A percentile compares a stretch with the other conserved stretches of the same genome.
Evolutionary conservation across 2,888 invertebrate genomes (phyloP).

Genomic region (Drosophila demipolita): DNA sequence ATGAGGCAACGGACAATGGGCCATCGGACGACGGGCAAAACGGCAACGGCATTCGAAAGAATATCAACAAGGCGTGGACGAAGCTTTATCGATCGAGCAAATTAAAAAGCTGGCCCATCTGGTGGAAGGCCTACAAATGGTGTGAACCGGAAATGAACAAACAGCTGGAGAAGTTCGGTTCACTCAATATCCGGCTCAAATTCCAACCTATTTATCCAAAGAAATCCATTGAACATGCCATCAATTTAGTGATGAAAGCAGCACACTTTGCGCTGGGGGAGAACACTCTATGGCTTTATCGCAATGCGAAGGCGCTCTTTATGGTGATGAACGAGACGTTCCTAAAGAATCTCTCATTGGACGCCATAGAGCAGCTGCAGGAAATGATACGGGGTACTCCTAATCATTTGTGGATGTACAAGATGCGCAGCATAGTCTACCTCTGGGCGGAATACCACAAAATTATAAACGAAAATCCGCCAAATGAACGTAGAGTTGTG

Average conservation of each 20-base stretch:
- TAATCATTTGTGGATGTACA: slow-evolving; percentile 61
- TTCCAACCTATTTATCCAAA: slow-evolving; percentile 23
- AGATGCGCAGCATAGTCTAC: slow-evolving; percentile 57
- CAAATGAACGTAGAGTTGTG: not conserved
- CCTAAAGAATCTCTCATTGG: slow-evolving; percentile 32
- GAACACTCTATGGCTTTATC: slow-evolving; percentile 23
- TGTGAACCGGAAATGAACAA: slow-evolving; percentile 50
- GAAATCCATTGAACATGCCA: not conserved
- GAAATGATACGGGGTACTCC: slow-evolving; percentile 51
- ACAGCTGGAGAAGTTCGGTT: slow-evolving; percentile 30
- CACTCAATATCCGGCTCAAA: slow-evolving; percentile 23
- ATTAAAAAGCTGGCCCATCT: slow-evolving; percentile 50
- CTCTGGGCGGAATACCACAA: slow-evolving; percentile 51
- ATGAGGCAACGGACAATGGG: not conserved
- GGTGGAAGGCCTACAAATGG: slow-evolving; percentile 65
- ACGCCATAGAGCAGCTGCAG: slow-evolving; percentile 37
- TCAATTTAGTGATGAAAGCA: slow-evolving; percentile 25
- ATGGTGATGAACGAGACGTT: slow-evolving; percentile 51
- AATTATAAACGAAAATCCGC: slow-evolving; percentile 1
- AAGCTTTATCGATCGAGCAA: slow-evolving; percentile 34
- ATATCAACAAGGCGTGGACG: slow-evolving; percentile 35
- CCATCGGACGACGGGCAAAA: not conserved
- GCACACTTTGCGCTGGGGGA: slow-evolving; percentile 33
- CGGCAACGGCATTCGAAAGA: slow-evolving; percentile 4
- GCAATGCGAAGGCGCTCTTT: slow-evolving; percentile 32